These are phyloP conservation scores for Myopa testacea DNA, from an alignment of 2,888 invertebrate genomes.

Conservation along the genomic window DNA sequence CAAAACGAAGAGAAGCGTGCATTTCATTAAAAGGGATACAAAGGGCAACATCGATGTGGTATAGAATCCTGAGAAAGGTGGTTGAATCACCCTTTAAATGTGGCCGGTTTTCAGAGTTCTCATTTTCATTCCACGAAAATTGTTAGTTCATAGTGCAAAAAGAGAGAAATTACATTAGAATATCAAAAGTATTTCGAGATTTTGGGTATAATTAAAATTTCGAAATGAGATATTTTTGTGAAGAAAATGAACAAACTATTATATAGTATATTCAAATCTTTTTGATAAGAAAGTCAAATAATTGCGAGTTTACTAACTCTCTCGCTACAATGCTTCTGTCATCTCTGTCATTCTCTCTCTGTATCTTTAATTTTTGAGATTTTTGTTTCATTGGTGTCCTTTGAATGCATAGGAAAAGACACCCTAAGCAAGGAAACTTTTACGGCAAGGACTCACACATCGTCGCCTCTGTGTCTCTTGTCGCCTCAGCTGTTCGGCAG, in stretches of 20 bases:
- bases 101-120: not conserved
- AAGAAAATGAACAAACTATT: too few relatives aligned
- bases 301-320: not conserved
- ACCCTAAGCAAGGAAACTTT: constrained; percentile 8
- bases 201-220: not conserved
- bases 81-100: not conserved
- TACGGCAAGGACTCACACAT: constrained; percentile 3
- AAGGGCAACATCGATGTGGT: not conserved
- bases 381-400: not conserved
- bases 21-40: not conserved
- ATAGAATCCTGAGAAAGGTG: too few relatives aligned
- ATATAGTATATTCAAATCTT: not conserved
- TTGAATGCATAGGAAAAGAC: not conserved
- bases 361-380: not conserved
- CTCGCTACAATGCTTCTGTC: not conserved
- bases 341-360: not conserved
- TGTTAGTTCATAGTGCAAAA: too few relatives aligned
- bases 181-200: not conserved
- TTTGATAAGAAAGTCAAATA: too few relatives aligned
- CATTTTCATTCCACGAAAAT: not conserved
- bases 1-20: too few relatives aligned
- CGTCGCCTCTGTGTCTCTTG: constrained; percentile 25
- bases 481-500: constrained; percentile 19
- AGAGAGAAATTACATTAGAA: not conserved
- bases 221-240: not conserved